Base-by-base conservation (phyloP, 2,888 invertebrate genomes). In the Acanthosoma haemorrhoidale region DNA sequence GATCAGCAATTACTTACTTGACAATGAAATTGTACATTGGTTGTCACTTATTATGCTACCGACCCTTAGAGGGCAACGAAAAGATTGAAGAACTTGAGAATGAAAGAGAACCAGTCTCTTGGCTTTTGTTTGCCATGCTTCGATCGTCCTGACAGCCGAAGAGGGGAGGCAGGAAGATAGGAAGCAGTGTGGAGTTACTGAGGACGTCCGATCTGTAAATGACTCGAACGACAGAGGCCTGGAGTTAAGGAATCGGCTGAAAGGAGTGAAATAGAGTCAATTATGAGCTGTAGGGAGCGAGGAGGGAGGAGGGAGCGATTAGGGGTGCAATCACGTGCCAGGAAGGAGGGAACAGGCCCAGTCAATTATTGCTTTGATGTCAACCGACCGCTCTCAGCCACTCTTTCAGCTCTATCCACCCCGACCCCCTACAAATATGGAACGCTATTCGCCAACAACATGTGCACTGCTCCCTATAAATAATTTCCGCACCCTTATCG, bases 291-390 rank as follows among this genome's bases (percentile, higher is more conserved):
- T 61, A 32, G 61, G 68, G 63, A 36, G 38, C 13, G 57, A 13
- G 61, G 16, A 13, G 18, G 67, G 51, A 39, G 67, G 43, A 11
- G 41, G 5, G 16, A 38, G 18, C 61, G 63, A 61, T 32, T 61
- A 61, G 60, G 41, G 18, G 15, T 15, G 39, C 39, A 69, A 61
- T 36, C 61, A 63, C 32, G 63, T 61, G 41, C 41, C 60, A 63
- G 60, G 34, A 18, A 63, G 34, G 32, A 32, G 61, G 61, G 51
- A 61, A 68, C 68, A 51, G 43, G 58, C 25, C 25, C 41, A 36
- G 57, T 72, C 72, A 72, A 72, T 72, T 72, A 72, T 72, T 63
- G 51, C 72, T 72, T 72, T 72, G 72, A 72, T 72, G 70, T 72
- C 70, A 71, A 71, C 61, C 8, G n/a, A 13, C 41, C 51, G 51